phyloP scores from a whole-genome alignment of 2,888 invertebrate species.

The Ormia ochracea region DNA sequence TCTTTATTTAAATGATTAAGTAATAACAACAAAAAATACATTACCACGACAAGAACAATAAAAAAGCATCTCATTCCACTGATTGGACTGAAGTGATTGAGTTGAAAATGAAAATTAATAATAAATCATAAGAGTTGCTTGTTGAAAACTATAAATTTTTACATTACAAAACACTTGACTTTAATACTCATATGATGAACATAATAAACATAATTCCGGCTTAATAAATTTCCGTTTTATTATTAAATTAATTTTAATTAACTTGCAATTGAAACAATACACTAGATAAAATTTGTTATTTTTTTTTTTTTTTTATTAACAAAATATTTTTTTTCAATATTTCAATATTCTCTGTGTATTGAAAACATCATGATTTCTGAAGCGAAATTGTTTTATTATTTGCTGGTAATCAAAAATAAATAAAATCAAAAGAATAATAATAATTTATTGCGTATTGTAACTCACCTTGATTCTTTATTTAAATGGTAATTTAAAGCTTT shows the following conservation, averaged over 20 bases:
- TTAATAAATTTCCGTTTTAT: neutral
- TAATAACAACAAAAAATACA: neutral
- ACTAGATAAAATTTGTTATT: no score
- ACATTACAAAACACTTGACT: neutral
- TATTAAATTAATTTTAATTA: neutral
- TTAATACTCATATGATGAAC: neutral
- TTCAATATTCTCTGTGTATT: no score
- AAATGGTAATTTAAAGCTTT: conserved; percentile 94
- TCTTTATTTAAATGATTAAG: conserved; percentile 26
- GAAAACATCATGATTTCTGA: no score
- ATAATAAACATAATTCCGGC: neutral
- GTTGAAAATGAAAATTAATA: conserved; percentile 2
- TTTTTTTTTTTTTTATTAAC: no score
- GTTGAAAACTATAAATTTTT: neutral
- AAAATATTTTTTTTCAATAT: no score
- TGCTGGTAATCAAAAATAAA: no score
- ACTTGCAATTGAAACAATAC: neutral
- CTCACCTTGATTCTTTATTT: conserved; percentile 88
- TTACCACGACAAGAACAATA: neutral
- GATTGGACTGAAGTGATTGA: conserved; percentile 33
- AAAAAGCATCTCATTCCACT: neutral
- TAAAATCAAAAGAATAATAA: neutral
- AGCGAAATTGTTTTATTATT: no score
- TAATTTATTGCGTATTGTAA: neutral
- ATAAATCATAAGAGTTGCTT: neutral